A percentile compares a stretch with the other conserved stretches of the same genome.
Evolutionary conservation across 2,113 vertebrate species (phyloP).

Genomic region (Brachionichthys hirsutus): DNA sequence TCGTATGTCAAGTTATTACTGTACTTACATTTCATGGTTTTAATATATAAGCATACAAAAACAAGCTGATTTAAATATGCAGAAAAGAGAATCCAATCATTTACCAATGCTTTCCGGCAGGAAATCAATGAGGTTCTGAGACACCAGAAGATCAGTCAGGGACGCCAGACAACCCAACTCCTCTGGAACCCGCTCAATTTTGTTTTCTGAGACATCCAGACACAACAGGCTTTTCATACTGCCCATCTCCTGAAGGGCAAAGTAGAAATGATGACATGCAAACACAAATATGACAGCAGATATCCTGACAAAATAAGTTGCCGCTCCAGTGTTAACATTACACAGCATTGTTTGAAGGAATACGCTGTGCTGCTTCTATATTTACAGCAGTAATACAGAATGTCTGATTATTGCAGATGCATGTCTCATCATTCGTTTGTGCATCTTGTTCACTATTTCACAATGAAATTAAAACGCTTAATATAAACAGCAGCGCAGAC

Average conservation of each 20-base stretch:
- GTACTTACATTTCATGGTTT: no score
- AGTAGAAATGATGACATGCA: constrained; percentile 6
- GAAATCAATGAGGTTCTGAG: constrained; percentile 91
- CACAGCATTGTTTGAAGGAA: no score
- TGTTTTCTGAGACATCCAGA: constrained; percentile 97
- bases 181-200: constrained; percentile 91
- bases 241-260: constrained; percentile 85
- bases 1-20: no score
- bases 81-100: constrained; percentile 36
- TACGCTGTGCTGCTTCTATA: no score
- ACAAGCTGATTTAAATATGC: not conserved
- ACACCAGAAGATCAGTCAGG: constrained; percentile 92
- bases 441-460: no score
- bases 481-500: not conserved
- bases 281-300: not conserved
- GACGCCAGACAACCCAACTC: constrained; percentile 87
- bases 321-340: no score
- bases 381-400: no score
- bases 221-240: constrained; percentile 91
- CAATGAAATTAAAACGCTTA: no score
- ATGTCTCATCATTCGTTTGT: no score
- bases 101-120: constrained; percentile 93
- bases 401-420: not conserved
- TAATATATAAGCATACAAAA: no score
- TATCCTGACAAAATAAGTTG: no score